Evolutionary conservation across 2,113 vertebrate genomes (phyloP), one percentile per base, ranked within the genome.

Genomic region (Andinoacara biseriatus): DNA sequence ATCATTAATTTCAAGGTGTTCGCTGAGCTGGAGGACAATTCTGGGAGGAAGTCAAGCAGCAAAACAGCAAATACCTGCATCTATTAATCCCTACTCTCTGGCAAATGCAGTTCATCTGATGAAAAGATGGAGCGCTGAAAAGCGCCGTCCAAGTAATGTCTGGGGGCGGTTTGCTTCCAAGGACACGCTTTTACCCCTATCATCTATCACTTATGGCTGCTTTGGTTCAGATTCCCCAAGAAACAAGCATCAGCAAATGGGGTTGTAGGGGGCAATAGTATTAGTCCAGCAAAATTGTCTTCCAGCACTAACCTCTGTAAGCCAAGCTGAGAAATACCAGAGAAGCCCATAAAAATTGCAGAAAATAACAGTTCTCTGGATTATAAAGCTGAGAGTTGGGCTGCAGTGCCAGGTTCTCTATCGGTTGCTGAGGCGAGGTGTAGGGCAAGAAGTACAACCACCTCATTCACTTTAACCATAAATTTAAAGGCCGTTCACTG

Each of bases 1-100:
- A 86, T 90, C 60, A 91, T 94, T 92, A 88, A 89, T 86, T 93
- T 83, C 60, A 82, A 93, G 89, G 91, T 92, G 90, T 93, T 91
- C 82, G 9, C 63, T 84, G 89, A 92, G 82, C 57, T 72, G 56
- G 52, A 84, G 86, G 69, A 93, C 87, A 89, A 90, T 84, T 74
- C 86, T 90, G 82, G 91, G 92, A 91, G 52, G 31, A 69, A 40
- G 40, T 94, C 93, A 92, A 94, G 84, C 79, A 76, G 57, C 8
- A 46, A 59, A 59, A 69, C 82, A 40, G 35, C 10, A n/a, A 89
- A 91, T 83, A 90, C 85, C 80, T 81, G 65, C 76, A 89, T 90
- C 52, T 75, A 83, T 78, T 89, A 85, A 80, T 81, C 63, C 49
- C 54, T 10, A 29, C 76, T 76, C 72, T 67, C 76, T 75, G 80